A percentile compares a stretch with the other conserved stretches of the same genome.
phyloP scores from a whole-genome alignment of 2,797 vertebrate genomes.

The Lepus oiostolus region DNA sequence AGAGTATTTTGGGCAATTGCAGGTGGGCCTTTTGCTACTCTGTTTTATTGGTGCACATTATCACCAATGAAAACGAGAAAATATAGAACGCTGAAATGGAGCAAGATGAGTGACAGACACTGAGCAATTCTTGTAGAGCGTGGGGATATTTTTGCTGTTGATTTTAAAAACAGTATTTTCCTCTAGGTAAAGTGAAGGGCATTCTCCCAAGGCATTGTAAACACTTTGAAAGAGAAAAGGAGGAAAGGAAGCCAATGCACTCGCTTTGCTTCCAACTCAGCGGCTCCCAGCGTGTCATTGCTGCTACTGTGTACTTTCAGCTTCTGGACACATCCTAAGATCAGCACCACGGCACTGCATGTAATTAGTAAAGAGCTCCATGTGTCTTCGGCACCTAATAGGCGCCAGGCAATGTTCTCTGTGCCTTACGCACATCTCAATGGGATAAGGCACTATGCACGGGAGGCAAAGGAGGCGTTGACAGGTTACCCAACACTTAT shows the following conservation, averaged over 20 bases:
- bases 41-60: background rate
- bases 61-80: conserved; percentile 18
- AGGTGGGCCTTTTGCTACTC: background rate
- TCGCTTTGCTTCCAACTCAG: background rate
- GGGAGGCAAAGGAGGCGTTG: background rate
- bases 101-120: background rate
- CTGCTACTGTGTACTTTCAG: background rate
- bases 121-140: background rate
- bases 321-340: background rate
- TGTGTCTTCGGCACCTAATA: accelerated
- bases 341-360: background rate
- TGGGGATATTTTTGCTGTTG: background rate
- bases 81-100: background rate
- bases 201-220: background rate
- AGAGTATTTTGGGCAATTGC: background rate
- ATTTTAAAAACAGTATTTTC: conserved; percentile 60
- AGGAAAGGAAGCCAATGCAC: background rate
- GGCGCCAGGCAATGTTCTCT: too few relatives aligned
- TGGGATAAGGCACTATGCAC: background rate
- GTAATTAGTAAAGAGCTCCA: background rate
- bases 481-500: background rate
- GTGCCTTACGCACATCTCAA: too few relatives aligned
- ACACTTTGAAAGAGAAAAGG: background rate
- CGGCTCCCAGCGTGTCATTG: background rate
- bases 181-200: conserved; percentile 24